Evolutionary conservation across 2,888 invertebrate genomes (phyloP), one percentile per base, ranked within the genome.

Genomic region (Sarcophaga rosellei): DNA sequence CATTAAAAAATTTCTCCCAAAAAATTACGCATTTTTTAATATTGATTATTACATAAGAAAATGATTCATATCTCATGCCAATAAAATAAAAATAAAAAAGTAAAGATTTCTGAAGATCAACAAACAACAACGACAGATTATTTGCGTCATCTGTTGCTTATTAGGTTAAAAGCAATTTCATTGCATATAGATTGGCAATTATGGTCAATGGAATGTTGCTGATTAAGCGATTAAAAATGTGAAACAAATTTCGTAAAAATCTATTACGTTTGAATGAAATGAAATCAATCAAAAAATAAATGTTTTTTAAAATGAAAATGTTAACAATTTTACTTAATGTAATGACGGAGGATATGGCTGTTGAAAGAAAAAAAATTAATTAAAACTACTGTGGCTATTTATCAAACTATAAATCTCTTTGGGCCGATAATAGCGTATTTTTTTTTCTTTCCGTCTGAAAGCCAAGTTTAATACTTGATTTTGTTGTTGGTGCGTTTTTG

Each of bases 31-130:
- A 2, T 35, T 35, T 35, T 35, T 35, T 2, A 53, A 4, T 2
- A 17, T 5, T 15, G 5, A 4, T 12, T 53, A 2, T 53, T 53
- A 53, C 53, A 53, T 53, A 53, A 53, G 0, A 53, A 53, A 5
- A 2, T 35, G 35, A 35, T 35, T 35, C 35, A 35, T 35, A 57
- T 57, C 57, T 70, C 20, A 35, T 53, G 53, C 2, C 35, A 61
- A n/a, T 20, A 23, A 53, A 65, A 79, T 17, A 35, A 70, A 70
- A 62, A 53, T 45, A 5, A 44, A 47, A 59, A 78, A 1, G 15
- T 47, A 47, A 47, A 79, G 69, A 66, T 70, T 66, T 59, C 66
- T 20, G 59, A 45, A 80, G 80, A 73, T 73, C 73, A 44, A 2
- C 61, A 35, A 35, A 1, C 17, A 63, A 53, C 17, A 15, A 15